Percentiles rank a stretch among this genome's conserved stretches.
Evolutionary conservation across 1,140 invertebrate species (phyloP).

Genomic region (Diorhabda elongata): DNA sequence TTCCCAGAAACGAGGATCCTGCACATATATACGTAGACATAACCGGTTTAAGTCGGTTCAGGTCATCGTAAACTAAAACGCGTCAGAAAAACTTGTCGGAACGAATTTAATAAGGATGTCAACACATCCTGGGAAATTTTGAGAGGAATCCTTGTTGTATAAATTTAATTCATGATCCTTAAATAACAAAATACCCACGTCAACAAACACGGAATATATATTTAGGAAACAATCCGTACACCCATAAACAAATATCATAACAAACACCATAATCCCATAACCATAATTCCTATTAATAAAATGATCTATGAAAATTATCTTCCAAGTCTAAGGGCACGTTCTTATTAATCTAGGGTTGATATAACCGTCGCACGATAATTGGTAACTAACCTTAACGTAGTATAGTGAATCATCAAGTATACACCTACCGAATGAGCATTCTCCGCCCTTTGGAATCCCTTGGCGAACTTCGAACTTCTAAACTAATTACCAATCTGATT

Average conservation of each 20-base stretch:
- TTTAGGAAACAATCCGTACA: conserved; percentile 1
- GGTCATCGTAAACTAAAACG: too few species aligned
- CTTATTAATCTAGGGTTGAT: not conserved
- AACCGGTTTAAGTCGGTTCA: too few species aligned
- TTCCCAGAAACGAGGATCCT: too few species aligned
- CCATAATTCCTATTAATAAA: not conserved
- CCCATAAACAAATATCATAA: not conserved
- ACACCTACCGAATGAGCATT: not conserved
- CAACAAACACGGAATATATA: not conserved
- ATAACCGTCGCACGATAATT: conserved; percentile 1
- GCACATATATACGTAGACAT: too few species aligned
- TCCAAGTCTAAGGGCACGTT: not conserved
- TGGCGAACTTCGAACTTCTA: not conserved
- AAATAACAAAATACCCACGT: too few species aligned
- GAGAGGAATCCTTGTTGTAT: too few species aligned
- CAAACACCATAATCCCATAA: not conserved
- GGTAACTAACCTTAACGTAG: not conserved
- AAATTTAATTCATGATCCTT: too few species aligned
- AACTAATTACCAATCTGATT: not conserved
- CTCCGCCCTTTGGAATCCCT: not conserved
- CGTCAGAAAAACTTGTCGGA: too few species aligned
- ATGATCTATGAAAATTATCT: conserved; percentile 3
- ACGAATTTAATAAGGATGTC: too few species aligned
- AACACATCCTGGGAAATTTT: too few species aligned
- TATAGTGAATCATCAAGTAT: conserved; percentile 3